These are phyloP conservation scores for Apostichopus californicus DNA, from an alignment of 35 echinoderm and acorn worm species.

Conservation along the genomic window DNA sequence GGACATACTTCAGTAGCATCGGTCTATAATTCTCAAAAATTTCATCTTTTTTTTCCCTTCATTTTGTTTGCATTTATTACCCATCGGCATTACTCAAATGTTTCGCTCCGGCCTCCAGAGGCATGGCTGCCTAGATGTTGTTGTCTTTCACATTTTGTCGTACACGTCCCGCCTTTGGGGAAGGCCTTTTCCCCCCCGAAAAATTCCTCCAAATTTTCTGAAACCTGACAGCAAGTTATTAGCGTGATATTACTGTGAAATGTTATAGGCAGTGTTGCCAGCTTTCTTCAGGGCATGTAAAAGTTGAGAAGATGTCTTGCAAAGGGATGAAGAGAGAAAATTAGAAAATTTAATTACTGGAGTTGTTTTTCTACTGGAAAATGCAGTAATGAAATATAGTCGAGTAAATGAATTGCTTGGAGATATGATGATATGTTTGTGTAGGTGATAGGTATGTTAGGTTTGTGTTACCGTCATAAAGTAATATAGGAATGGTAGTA, in stretches of 20 bases:
- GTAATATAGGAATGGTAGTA: background rate
- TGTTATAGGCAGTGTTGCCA: background rate
- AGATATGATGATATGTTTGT: background rate
- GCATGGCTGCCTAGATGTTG: background rate
- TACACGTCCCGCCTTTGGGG: background rate
- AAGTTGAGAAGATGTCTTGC: background rate
- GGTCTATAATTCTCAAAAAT: too few relatives aligned
- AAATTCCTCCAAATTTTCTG: background rate
- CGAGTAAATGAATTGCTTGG: background rate
- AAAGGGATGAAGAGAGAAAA: background rate
- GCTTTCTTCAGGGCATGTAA: background rate
- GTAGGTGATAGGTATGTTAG: background rate
- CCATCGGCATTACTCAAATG: background rate
- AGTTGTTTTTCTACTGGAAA: background rate
- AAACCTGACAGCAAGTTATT: background rate
- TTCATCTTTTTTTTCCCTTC: too few relatives aligned
- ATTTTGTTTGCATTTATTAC: too few relatives aligned
- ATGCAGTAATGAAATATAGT: background rate
- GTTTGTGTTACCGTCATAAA: background rate
- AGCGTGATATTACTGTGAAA: background rate
- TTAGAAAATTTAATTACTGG: background rate
- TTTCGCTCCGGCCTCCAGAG: background rate
- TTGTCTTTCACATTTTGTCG: background rate
- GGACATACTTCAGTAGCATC: too few relatives aligned
- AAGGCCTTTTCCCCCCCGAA: background rate